A percentile compares a stretch with the other conserved stretches of the same genome.
Conservation (phyloP, 1,140 invertebrate genomes). For the Eciton burchellii region DNA sequence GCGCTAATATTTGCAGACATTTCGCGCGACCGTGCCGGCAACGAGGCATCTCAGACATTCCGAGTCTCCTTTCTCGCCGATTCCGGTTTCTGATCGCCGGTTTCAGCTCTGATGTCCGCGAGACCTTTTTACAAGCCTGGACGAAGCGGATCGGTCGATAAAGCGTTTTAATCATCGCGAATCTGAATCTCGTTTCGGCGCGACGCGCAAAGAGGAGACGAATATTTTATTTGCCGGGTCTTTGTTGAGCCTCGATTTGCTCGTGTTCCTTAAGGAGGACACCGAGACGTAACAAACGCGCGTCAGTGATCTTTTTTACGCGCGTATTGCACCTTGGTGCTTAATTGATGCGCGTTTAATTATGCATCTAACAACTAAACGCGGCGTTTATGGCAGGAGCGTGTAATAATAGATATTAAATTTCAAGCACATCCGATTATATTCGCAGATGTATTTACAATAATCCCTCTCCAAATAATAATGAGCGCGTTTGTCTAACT, state of each 20-base stretch:
- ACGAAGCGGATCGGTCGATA: background rate
- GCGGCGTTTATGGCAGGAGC: conserved; percentile 31
- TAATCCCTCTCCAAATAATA: conserved; percentile 58
- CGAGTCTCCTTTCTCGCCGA: too few species aligned
- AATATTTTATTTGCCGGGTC: conserved; percentile 4
- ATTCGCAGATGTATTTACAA: conserved; percentile 56
- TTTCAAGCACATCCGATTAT: conserved; percentile 62
- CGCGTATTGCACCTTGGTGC: conserved; percentile 9
- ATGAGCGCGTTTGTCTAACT: conserved; percentile 57
- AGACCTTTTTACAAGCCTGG: background rate
- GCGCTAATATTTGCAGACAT: conserved; percentile 33
- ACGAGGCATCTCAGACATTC: conserved; percentile 4
- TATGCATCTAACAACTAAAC: conserved; percentile 61
- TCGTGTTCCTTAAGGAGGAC: conserved; percentile 10
- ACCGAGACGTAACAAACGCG: background rate
- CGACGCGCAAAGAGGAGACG: background rate
- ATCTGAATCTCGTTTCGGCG: background rate
- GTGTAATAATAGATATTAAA: conserved; percentile 59
- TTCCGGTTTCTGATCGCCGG: conserved; percentile 4
- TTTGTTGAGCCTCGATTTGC: conserved; percentile 1
- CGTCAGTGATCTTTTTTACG: conserved; percentile 29
- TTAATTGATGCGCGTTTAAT: conserved; percentile 58
- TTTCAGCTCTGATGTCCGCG: conserved; percentile 18
- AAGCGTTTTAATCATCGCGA: background rate
- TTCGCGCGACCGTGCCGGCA: conserved; percentile 28